Evolutionary conservation across 64 coral and sea anemone species (phyloP), one percentile per base, ranked within the genome.

Genomic region (Acropora yongei): DNA sequence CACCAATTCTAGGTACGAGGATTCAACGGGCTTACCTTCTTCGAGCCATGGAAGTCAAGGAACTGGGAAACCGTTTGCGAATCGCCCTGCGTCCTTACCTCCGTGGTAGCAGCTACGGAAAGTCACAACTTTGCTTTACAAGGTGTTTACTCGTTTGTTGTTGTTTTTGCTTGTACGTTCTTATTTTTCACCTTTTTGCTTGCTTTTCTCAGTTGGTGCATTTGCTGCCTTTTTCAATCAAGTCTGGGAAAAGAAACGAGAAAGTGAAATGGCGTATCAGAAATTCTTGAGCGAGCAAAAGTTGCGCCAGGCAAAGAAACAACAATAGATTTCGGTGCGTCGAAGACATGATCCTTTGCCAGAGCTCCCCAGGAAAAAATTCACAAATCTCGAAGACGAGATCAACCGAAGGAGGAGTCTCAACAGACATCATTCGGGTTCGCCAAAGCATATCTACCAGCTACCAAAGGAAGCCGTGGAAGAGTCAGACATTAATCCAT

Each of bases 181-280:
- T 63, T 13, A 18, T 19, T 71, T 41, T 63, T 63, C 11, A 49
- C 50, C 44, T 6, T 68, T 41, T 68, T 8, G 39, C 39, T 53
- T 45, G 14, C 55, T 75, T 86, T 69, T 76, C 81, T 5, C 65
- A 99, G 97, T 87, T 88, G 97, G 97, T 16, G 87, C 90, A 2
- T 99, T 99, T 74, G 84, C 97, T 89, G 88, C 94, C 6, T 99
- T 99, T 57, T 99, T 99, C 63, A 92, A 99, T 20, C 91, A 93
- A 75, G 94, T 93, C 6, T 99, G 97, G 97, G 94, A 99, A 7
- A 99, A 96, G 86, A 99, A 94, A 55, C 44, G 79, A 45, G 97
- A 99, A 12, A 96, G 91, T 61, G 97, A 99, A 47, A 78, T 78
- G n/a, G 97, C 94, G 0, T 99, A 99, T 49, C 16, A 78, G 6